These are phyloP conservation scores for Tokudaia tokunoshimensis DNA, from an alignment of 2,797 vertebrate species.

Conservation along the genomic window DNA sequence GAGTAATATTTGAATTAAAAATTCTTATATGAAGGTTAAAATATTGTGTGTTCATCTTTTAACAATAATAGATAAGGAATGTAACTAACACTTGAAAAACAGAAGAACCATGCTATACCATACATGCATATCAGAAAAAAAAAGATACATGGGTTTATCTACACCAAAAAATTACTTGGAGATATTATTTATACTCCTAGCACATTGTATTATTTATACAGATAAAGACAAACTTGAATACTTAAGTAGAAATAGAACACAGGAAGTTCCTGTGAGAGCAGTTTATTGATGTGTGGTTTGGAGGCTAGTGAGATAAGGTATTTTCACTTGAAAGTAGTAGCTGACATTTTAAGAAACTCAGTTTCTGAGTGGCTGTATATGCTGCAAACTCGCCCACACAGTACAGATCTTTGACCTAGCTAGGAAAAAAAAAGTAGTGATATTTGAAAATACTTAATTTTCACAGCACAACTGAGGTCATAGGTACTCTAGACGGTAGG, in stretches of 20 bases:
- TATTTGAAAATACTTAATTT: conserved; percentile 19
- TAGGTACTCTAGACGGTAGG: background rate
- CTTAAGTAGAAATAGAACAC: background rate
- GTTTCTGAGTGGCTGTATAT: background rate
- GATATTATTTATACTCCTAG: conserved; percentile 6
- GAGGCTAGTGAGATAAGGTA: background rate
- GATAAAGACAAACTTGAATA: background rate
- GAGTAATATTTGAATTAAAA: conserved; percentile 65
- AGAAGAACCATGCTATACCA: conserved; percentile 10
- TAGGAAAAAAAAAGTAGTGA: background rate
- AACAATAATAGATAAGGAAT: conserved; percentile 62
- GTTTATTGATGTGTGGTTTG: background rate
- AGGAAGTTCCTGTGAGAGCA: background rate
- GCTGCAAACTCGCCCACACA: too few relatives aligned
- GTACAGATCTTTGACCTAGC: background rate
- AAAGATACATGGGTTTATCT: background rate
- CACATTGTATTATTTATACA: background rate
- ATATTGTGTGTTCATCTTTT: conserved; percentile 58
- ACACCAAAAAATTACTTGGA: background rate
- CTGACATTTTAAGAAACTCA: background rate
- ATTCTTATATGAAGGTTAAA: conserved; percentile 65
- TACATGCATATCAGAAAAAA: conserved; percentile 52
- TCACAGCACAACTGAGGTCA: background rate
- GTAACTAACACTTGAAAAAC: conserved; percentile 37
- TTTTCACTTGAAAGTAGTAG: background rate